Evolutionary conservation across 2,888 invertebrate species (phyloP).

Genomic region (Andrena flavipes): DNA sequence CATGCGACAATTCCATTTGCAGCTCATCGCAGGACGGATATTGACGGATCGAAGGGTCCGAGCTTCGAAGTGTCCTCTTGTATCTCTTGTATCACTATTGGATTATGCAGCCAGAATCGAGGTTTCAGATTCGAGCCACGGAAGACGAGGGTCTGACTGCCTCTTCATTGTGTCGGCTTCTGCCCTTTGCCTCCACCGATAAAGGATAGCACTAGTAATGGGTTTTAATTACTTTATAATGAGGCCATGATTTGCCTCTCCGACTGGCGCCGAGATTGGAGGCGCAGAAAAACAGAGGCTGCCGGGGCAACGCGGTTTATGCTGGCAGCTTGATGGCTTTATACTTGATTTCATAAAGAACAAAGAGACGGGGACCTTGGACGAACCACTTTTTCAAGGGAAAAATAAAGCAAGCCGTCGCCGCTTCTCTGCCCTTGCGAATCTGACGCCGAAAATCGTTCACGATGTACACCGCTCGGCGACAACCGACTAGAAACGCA

Average conservation of each 20-base stretch:
- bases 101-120: conserved; percentile 74
- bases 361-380: conserved; percentile 57
- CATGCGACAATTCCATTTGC: conserved; percentile 60
- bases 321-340: conserved; percentile 74
- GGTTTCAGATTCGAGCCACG: conserved; percentile 68
- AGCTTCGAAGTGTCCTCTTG: conserved; percentile 63
- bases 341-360: conserved; percentile 70
- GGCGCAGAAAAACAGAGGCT: conserved; percentile 66
- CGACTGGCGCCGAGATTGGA: conserved; percentile 79
- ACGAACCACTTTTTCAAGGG: conserved; percentile 56
- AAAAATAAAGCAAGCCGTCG: conserved; percentile 22
- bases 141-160: conserved; percentile 83
- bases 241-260: conserved; percentile 81
- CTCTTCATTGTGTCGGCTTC: conserved; percentile 80
- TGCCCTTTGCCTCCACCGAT: conserved; percentile 75
- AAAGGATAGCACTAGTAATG: conserved; percentile 84
- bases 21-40: conserved; percentile 81
- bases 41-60: conserved; percentile 74
- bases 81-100: conserved; percentile 72
- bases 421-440: background rate
- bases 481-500: background rate
- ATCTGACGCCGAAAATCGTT: background rate
- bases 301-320: conserved; percentile 63
- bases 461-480: background rate
- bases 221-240: conserved; percentile 85